Evolutionary conservation across 2,113 vertebrate species (phyloP).

Genomic region (Sorex fumeus): DNA sequence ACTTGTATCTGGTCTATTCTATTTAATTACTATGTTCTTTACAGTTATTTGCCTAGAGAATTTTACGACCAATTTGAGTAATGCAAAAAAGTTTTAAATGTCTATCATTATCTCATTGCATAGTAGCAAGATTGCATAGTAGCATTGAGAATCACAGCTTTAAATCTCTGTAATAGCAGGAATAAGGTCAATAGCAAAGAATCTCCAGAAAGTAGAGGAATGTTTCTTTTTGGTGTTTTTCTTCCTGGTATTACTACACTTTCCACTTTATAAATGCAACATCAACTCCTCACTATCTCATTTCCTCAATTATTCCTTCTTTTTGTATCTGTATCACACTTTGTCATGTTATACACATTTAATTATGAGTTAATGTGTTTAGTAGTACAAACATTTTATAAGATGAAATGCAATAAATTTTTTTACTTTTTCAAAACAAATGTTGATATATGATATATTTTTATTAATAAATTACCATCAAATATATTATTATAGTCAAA

Average conservation of each 20-base stretch:
- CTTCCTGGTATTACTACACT: background rate
- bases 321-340: background rate
- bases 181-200: background rate
- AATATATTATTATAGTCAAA: background rate
- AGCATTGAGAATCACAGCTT: background rate
- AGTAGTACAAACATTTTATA: background rate
- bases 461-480: background rate
- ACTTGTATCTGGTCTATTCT: background rate
- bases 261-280: background rate
- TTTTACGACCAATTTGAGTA: background rate
- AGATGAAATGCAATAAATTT: background rate
- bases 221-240: background rate
- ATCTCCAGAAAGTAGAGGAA: background rate
- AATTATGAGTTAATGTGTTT: background rate
- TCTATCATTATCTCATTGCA: background rate
- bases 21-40: background rate
- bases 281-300: background rate
- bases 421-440: constrained; percentile 27
- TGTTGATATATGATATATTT: background rate
- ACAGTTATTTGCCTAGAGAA: background rate
- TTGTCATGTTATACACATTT: background rate
- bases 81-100: background rate
- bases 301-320: background rate
- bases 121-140: background rate
- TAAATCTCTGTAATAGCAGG: background rate